Conservation (phyloP, 2,797 vertebrate genomes). For the Pelodytes ibericus region DNA sequence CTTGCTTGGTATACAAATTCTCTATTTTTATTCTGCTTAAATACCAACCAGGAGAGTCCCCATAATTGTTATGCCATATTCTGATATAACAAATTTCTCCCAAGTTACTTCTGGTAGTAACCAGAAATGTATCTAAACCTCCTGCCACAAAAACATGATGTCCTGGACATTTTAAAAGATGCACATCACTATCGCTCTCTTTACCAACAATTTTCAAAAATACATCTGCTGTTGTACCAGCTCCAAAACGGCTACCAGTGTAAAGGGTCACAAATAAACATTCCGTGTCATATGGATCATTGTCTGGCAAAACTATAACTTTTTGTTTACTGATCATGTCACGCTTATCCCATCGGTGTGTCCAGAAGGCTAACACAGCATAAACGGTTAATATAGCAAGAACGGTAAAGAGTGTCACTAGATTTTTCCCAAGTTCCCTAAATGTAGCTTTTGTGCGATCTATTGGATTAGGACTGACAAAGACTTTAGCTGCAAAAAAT, state of each 20-base stretch:
- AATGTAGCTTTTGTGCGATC: slow-evolving; percentile 58
- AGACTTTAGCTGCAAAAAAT: slow-evolving; percentile 66
- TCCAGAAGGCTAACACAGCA: slow-evolving; percentile 62
- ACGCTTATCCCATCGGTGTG: slow-evolving; percentile 60
- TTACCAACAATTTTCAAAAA: slow-evolving; percentile 67
- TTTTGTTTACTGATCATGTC: slow-evolving; percentile 58
- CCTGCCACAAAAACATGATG: slow-evolving; percentile 59
- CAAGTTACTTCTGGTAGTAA: slow-evolving; percentile 61
- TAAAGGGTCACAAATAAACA: slow-evolving; percentile 70
- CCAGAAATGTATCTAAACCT: slow-evolving; percentile 65
- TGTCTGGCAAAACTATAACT: slow-evolving; percentile 66
- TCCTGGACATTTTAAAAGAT: slow-evolving; percentile 62
- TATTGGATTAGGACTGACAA: slow-evolving; percentile 62
- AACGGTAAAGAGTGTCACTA: slow-evolving; percentile 61
- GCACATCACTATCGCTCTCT: slow-evolving; percentile 43
- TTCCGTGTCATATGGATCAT: slow-evolving; percentile 64
- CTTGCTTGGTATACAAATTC: slow-evolving; percentile 57
- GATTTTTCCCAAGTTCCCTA: slow-evolving; percentile 58
- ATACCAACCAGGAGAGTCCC: slow-evolving; percentile 65
- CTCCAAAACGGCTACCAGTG: slow-evolving; percentile 66
- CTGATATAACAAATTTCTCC: slow-evolving; percentile 67
- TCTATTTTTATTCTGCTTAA: slow-evolving; percentile 72
- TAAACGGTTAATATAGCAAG: slow-evolving; percentile 58
- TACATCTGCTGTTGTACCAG: slow-evolving; percentile 66
- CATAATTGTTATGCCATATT: slow-evolving; percentile 66